Conservation (phyloP, 2,797 vertebrate genomes). For the Australoheros facetus region DNA sequence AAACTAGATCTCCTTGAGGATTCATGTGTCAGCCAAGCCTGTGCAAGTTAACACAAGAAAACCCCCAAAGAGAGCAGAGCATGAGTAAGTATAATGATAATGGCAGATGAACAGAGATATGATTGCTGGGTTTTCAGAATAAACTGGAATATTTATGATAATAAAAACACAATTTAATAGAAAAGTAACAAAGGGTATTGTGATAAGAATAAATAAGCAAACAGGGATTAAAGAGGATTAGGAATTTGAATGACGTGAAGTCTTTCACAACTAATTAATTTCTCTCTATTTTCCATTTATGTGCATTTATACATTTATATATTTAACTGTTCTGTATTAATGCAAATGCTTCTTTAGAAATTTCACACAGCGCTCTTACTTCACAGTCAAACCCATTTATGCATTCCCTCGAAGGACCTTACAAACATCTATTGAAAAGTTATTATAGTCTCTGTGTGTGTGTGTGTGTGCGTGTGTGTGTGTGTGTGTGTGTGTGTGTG, state of each 20-base stretch:
- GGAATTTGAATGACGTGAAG: background rate
- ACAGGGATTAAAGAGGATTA: background rate
- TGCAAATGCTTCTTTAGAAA: background rate
- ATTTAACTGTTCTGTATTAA: background rate
- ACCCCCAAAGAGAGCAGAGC: constrained; percentile 7
- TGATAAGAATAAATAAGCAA: background rate
- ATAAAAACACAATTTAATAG: background rate
- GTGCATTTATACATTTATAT: background rate
- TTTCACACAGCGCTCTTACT: background rate
- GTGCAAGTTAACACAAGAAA: constrained; percentile 23
- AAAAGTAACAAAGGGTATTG: background rate
- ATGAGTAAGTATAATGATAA: background rate
- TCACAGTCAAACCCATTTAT: background rate
- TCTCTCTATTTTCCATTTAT: background rate
- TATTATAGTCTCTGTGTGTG: background rate
- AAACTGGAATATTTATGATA: background rate
- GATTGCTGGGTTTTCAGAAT: background rate
- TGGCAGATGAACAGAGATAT: background rate
- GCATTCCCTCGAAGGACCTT: constrained; percentile 8
- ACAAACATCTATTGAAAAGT: constrained; percentile 23
- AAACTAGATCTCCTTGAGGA: constrained; percentile 46
- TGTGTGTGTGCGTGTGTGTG: background rate
- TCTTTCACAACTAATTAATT: background rate
- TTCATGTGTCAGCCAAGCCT: constrained; percentile 44
- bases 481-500: background rate